Base-by-base conservation (phyloP, 2,113 vertebrate species). In the Macaca mulatta region DNA sequence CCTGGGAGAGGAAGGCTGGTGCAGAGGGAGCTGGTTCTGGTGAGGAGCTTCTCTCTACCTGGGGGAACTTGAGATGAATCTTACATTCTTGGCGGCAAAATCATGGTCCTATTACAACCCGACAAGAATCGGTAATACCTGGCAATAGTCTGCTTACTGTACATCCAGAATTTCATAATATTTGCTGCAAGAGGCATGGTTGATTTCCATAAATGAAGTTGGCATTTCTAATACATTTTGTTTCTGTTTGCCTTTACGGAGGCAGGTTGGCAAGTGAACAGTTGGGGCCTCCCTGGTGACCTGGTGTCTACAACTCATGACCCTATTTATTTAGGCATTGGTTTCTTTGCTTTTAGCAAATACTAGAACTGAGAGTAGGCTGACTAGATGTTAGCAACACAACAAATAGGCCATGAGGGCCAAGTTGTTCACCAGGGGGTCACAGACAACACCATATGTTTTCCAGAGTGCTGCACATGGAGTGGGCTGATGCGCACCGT, bases 401-500 rank as follows among this genome's bases (percentile, higher is more conserved):
- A 50, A 72, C 57, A 38, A 79, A 55, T 30, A 57, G 92, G 69
- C 55, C 0, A 0, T 4, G 27, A 64, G 12, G 74, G 83, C 20
- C 75, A 45, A 6, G 48, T 14, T 2, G 0, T 52, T 69, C 52
- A 27, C 35, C 40, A 20, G n/a, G 38, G 9, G n/a, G 17, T 27
- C 32, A 17, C 30, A 16, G 6, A 52, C n/a, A 38, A 30, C n/a
- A 64, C 50, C 35, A 40, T 80, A 22, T 87, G n/a, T 50, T 45
- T 50, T 59, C 52, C 23, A 22, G 84, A 61, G 55, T 11, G 45
- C 43, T 50, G 23, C 3, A 17, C 7, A 10, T 16, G 40, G 23
- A 55, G 20, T 18, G 25, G 59, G 8, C 0, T n/a, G 48, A 77
- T 3, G 57, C 67, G 43, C 59, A 4, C 8, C 1, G 1, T 0